Conservation (phyloP, 2,797 vertebrate species). For the Calcarius lapponicus region DNA sequence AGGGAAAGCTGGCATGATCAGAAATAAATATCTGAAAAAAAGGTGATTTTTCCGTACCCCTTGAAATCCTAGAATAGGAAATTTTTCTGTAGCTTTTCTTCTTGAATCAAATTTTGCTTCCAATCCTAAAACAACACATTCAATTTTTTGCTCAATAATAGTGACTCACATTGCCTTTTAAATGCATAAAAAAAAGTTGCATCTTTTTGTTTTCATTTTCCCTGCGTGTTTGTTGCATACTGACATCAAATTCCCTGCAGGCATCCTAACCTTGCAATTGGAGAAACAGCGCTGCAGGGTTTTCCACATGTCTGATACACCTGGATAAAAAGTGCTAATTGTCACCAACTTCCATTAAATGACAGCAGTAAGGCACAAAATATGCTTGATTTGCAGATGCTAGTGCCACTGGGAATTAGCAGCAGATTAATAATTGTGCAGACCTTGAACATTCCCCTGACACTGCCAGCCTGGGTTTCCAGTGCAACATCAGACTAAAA, state of each 20-base stretch:
- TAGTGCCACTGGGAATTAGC: conserved; percentile 26
- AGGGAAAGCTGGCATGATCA: not conserved
- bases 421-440: conserved; percentile 49
- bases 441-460: conserved; percentile 14
- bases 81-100: not conserved
- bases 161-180: not conserved
- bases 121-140: not conserved
- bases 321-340: conserved; percentile 60
- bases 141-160: not conserved
- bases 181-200: not conserved
- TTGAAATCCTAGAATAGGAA: not conserved
- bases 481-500: not conserved
- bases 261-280: conserved; percentile 11
- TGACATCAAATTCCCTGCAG: conserved; percentile 18
- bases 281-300: conserved; percentile 5
- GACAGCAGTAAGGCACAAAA: conserved; percentile 65
- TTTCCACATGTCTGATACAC: conserved; percentile 42
- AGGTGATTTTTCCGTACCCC: rapidly evolving
- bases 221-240: conserved; percentile 12
- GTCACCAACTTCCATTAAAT: conserved; percentile 46
- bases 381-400: conserved; percentile 39
- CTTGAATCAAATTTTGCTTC: not conserved
- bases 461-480: conserved; percentile 21
- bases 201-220: conserved; percentile 23
- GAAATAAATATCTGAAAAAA: not conserved